Conservation (phyloP, 2,888 invertebrate species). For the Augochlorella aurata region DNA sequence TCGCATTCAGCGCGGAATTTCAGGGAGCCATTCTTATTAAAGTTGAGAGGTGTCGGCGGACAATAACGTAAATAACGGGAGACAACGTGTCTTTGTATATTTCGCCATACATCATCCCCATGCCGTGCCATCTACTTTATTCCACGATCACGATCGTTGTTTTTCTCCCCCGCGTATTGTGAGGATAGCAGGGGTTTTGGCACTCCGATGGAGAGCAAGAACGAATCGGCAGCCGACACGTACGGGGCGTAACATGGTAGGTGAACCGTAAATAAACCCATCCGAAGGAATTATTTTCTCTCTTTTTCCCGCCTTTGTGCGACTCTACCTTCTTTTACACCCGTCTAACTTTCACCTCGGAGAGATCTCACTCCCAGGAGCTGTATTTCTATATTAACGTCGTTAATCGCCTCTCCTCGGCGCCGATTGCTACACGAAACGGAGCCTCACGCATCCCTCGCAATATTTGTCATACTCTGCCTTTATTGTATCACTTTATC, state of each 20-base stretch:
- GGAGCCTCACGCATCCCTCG: too few species aligned
- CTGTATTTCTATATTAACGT: slow-evolving; percentile 4
- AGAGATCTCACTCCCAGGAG: slow-evolving; percentile 18
- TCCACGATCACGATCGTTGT: slow-evolving; percentile 61
- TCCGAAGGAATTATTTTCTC: slow-evolving; percentile 68
- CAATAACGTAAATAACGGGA: slow-evolving; percentile 60
- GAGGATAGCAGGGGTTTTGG: slow-evolving; percentile 58
- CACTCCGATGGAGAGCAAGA: slow-evolving; percentile 59
- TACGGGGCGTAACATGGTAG: slow-evolving; percentile 61
- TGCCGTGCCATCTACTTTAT: slow-evolving; percentile 55
- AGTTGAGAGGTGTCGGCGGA: slow-evolving; percentile 53
- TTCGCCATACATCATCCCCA: slow-evolving; percentile 63
- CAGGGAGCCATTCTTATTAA: slow-evolving; percentile 54
- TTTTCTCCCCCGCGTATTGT: slow-evolving; percentile 58
- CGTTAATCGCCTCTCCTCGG: not conserved
- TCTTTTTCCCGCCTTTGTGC: slow-evolving; percentile 36
- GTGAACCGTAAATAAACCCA: slow-evolving; percentile 71
- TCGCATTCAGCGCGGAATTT: slow-evolving; percentile 51
- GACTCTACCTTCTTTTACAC: not conserved
- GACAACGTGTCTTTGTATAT: slow-evolving; percentile 63
- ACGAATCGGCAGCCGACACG: slow-evolving; percentile 63
- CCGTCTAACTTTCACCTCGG: not conserved
- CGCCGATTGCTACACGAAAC: not conserved
- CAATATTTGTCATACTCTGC: not conserved
- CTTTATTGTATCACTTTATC: not conserved